phyloP scores from a whole-genome alignment of 2,797 vertebrate genomes.

The Cuniculus paca region DNA sequence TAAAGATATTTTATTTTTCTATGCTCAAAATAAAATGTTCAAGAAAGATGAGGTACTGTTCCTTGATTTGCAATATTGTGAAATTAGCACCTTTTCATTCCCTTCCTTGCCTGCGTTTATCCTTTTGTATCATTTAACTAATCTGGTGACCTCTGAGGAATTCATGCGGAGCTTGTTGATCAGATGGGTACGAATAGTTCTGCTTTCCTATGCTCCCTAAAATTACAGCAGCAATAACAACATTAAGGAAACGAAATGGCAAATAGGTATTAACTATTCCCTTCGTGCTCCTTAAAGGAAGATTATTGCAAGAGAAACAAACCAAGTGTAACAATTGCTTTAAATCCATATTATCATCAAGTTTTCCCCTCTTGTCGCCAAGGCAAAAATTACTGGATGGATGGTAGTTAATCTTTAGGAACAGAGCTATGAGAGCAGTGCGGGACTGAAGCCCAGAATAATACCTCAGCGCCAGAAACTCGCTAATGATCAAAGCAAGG shows the following conservation, averaged over 20 bases:
- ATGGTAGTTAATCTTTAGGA: conserved; percentile 24
- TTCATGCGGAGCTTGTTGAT: neutral
- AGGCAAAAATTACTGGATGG: conserved; percentile 57
- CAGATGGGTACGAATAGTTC: neutral
- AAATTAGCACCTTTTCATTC: neutral
- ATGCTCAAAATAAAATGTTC: neutral
- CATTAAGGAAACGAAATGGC: neutral
- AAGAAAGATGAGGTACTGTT: neutral
- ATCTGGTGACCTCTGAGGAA: neutral
- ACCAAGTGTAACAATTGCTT: neutral
- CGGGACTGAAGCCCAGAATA: conserved; percentile 65
- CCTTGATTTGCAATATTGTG: neutral
- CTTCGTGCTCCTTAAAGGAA: conserved; percentile 62
- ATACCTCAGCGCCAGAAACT: conserved; percentile 43
- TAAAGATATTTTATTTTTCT: neutral
- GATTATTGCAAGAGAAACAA: conserved; percentile 53
- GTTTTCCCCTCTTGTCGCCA: neutral
- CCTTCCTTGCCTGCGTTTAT: neutral
- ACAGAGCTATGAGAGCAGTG: conserved; percentile 50
- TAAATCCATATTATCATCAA: neutral
- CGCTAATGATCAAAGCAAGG: conserved; percentile 74
- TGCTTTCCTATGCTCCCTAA: neutral
- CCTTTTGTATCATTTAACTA: conserved; percentile 18
- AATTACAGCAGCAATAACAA: neutral
- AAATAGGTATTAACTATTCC: conserved; percentile 31